Evolutionary conservation across 2,888 invertebrate genomes (phyloP).

Genomic region (Andrena dorsata): DNA sequence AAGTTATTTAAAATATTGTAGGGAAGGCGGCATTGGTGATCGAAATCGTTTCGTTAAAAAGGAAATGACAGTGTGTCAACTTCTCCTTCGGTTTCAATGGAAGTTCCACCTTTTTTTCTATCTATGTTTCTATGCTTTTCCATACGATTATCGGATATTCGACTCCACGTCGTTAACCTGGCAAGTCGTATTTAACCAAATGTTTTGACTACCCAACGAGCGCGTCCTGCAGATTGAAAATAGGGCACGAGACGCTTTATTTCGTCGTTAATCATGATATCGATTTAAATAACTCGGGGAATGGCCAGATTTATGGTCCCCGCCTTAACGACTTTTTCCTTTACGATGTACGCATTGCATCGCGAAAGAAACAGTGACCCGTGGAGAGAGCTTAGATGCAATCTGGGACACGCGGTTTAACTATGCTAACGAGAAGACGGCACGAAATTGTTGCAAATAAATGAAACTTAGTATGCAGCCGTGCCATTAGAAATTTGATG

Average conservation of each 20-base stretch:
- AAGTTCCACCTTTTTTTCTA: neutral
- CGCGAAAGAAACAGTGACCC: neutral
- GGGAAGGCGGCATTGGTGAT: neutral
- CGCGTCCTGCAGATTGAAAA: constrained; percentile 1
- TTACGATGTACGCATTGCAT: neutral
- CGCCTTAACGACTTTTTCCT: neutral
- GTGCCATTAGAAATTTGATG: neutral
- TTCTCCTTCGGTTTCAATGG: neutral
- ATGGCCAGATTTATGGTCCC: neutral
- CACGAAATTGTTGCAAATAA: neutral
- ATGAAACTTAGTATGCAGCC: neutral
- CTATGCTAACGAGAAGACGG: neutral
- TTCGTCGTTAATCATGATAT: neutral
- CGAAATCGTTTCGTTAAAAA: neutral
- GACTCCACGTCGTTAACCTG: neutral
- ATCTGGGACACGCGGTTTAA: neutral
- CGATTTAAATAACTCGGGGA: neutral
- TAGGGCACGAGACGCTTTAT: neutral
- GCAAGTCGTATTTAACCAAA: neutral
- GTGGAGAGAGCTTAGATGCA: neutral
- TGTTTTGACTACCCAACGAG: neutral
- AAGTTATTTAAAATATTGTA: too few relatives aligned
- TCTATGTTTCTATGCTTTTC: neutral
- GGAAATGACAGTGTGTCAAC: neutral
- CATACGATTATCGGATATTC: neutral